Conservation (phyloP, 2,888 invertebrate genomes). For the Synanthedon myopaeformis region DNA sequence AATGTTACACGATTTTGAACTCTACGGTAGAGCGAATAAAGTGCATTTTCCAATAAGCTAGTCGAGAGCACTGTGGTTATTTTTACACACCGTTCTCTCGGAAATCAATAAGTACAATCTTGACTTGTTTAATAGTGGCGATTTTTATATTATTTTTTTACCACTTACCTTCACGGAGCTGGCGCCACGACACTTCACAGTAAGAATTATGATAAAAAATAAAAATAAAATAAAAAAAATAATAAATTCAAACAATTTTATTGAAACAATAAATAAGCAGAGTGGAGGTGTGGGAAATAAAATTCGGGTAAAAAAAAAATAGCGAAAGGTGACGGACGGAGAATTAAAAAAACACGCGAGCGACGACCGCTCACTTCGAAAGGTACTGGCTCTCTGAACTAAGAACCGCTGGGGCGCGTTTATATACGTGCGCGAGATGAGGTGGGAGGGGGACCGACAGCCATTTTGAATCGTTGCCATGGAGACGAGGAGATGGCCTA, state of each 20-base stretch:
- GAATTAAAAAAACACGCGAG: slow-evolving; percentile 19
- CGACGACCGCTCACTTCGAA: slow-evolving; percentile 28
- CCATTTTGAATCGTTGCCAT: slow-evolving; percentile 62
- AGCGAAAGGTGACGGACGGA: slow-evolving; percentile 27
- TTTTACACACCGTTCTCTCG: slow-evolving; percentile 31
- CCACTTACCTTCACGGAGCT: slow-evolving; percentile 35
- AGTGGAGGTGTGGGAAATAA: slow-evolving; percentile 12
- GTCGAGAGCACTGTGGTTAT: slow-evolving; percentile 22
- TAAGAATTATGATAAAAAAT: slow-evolving; percentile 20
- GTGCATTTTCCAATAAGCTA: slow-evolving; percentile 11
- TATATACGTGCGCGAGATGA: slow-evolving; percentile 46
- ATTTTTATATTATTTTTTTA: slow-evolving; percentile 1
- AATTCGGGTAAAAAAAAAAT: not conserved
- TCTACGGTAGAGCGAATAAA: slow-evolving; percentile 13
- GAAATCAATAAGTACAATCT: slow-evolving; percentile 32
- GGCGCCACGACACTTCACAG: slow-evolving; percentile 27
- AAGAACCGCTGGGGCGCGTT: slow-evolving; percentile 30
- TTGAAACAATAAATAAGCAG: slow-evolving; percentile 12
- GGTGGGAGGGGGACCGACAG: slow-evolving; percentile 38
- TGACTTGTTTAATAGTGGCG: not conserved
- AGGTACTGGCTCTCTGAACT: slow-evolving; percentile 57
- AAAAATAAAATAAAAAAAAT: slow-evolving; percentile 15
- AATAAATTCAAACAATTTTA: slow-evolving; percentile 19
- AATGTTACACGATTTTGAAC: slow-evolving; percentile 11
- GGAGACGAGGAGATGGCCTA: slow-evolving; percentile 67